A percentile compares a stretch with the other conserved stretches of the same genome.
phyloP scores from a whole-genome alignment of 1,140 invertebrate genomes.

The Hyles vespertilio region DNA sequence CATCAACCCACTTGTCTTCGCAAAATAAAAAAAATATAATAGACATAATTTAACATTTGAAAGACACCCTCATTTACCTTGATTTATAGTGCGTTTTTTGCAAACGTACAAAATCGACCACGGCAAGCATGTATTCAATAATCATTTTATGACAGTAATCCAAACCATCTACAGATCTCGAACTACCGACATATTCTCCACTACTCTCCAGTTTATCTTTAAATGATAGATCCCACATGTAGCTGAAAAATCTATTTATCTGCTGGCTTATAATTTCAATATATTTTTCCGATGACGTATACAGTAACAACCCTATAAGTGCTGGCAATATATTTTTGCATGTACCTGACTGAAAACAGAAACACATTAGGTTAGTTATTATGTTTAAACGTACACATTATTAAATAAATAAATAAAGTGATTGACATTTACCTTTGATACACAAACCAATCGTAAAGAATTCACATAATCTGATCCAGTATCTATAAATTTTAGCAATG shows the following conservation, averaged over 20 bases:
- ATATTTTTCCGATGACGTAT: slow-evolving; percentile 38
- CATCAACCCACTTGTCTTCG: no score
- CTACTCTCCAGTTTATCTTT: slow-evolving; percentile 31
- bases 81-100: slow-evolving; percentile 44
- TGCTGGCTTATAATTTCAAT: slow-evolving; percentile 35
- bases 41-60: no score
- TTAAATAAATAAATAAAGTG: not conserved
- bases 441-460: slow-evolving; percentile 31
- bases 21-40: no score
- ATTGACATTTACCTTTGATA: slow-evolving; percentile 26
- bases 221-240: slow-evolving; percentile 46
- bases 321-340: slow-evolving; percentile 52
- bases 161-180: slow-evolving; percentile 18
- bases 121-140: slow-evolving; percentile 47
- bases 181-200: slow-evolving; percentile 17
- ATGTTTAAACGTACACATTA: not conserved
- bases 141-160: slow-evolving; percentile 49
- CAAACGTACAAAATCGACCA: slow-evolving; percentile 54
- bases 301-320: slow-evolving; percentile 50
- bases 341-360: slow-evolving; percentile 42
- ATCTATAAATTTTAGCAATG: slow-evolving; percentile 27
- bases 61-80: slow-evolving; percentile 22
- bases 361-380: not conserved
- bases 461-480: slow-evolving; percentile 22
- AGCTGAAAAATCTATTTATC: slow-evolving; percentile 53